Evolutionary conservation across 2,797 vertebrate genomes (phyloP).

Genomic region (Falco cherrug): DNA sequence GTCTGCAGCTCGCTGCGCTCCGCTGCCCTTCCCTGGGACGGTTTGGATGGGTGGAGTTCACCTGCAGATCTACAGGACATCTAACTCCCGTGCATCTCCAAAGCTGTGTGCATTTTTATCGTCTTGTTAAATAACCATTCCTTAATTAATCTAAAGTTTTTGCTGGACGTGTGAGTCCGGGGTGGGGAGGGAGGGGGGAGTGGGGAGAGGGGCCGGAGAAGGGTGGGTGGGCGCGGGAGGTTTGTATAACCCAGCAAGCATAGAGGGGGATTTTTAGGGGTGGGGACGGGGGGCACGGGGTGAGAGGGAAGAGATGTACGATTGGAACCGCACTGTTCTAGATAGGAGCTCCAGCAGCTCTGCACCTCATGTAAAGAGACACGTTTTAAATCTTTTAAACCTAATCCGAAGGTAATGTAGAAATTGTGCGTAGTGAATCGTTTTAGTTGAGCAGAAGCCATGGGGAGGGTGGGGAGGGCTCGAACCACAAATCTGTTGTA

Average conservation of each 20-base stretch:
- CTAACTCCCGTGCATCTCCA: conserved; percentile 39
- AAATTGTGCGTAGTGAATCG: conserved; percentile 32
- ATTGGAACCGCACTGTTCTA: background rate
- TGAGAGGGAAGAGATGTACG: background rate
- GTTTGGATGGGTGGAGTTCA: background rate
- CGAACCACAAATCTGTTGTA: conserved; percentile 71
- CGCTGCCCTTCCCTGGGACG: background rate
- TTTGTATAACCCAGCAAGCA: background rate
- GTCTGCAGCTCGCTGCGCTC: background rate
- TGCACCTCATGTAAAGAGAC: conserved; percentile 57
- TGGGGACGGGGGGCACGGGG: background rate
- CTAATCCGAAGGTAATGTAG: conserved; percentile 28
- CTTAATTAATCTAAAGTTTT: conserved; percentile 48
- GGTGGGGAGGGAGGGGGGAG: background rate
- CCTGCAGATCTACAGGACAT: background rate
- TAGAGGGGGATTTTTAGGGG: background rate
- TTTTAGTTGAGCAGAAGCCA: conserved; percentile 75
- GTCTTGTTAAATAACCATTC: conserved; percentile 65
- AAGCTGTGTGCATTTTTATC: conserved; percentile 37
- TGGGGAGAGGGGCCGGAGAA: background rate
- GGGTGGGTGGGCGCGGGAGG: background rate
- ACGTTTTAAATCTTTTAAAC: background rate
- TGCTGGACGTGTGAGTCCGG: conserved; percentile 20
- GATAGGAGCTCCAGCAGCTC: background rate
- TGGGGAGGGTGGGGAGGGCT: conserved; percentile 49